These are phyloP conservation scores for Ceuthmochares aereus DNA, from an alignment of 2,113 vertebrate species.

Conservation along the genomic window DNA sequence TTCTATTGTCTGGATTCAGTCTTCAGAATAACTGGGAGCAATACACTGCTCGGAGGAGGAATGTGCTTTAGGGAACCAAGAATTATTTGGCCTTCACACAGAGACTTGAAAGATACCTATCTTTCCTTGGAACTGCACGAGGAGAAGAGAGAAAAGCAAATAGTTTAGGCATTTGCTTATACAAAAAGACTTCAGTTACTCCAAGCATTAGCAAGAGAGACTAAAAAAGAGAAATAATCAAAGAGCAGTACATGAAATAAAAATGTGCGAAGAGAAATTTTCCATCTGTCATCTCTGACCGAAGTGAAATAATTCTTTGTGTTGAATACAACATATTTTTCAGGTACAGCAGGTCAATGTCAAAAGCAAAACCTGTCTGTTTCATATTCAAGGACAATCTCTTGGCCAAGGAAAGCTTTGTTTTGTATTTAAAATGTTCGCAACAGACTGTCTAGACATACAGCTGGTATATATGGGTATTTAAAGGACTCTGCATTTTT, in stretches of 20 bases:
- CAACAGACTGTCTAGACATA: not conserved
- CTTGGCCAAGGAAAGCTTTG: not conserved
- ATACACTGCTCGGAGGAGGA: accelerated
- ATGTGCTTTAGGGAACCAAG: not conserved
- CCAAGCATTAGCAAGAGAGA: not conserved
- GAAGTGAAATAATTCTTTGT: not conserved
- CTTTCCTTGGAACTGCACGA: not conserved
- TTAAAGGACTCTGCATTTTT: not conserved
- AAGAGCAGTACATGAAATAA: not conserved
- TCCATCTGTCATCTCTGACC: not conserved
- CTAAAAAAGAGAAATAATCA: not conserved
- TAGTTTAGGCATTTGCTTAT: not conserved
- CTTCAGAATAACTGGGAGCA: not conserved
- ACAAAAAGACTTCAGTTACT: not conserved
- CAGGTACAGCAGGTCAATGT: not conserved
- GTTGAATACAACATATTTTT: not conserved
- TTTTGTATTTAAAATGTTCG: not conserved
- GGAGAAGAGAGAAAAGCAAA: not conserved
- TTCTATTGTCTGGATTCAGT: not conserved
- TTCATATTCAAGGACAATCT: not conserved
- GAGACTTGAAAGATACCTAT: not conserved
- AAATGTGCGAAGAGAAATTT: not conserved
- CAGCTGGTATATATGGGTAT: not conserved
- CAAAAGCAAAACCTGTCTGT: not conserved
- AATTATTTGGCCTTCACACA: not conserved